Base-by-base conservation (phyloP, 2,888 invertebrate genomes). In the Clepsis dumicolana region DNA sequence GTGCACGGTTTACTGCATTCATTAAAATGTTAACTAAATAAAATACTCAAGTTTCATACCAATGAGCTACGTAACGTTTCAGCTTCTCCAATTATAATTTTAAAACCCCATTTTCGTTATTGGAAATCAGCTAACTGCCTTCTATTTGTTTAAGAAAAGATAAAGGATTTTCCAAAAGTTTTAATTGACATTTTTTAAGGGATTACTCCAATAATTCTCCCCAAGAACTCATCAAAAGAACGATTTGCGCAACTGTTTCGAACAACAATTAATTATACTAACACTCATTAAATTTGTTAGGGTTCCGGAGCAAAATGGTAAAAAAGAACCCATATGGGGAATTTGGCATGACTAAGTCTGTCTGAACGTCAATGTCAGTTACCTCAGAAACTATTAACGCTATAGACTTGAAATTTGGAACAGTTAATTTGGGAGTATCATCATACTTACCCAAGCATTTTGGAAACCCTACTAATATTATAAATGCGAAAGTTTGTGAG, bases 101-200 rank as follows among this genome's bases (percentile, higher is more conserved):
- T 21, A 21, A 48, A 48, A 48, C 16, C 16, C 18, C n/a, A n/a
- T 14, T 3, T 24, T 14, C 35, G 2, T 5, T 14, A 32, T 35
- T 35, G 21, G 24, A 35, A 7, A 25, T 24, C 14, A 56, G 32
- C 12, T 35, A 18, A n/a, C 56, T 25, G 25, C 3, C 25, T 4
- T 7, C n/a, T 41, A 8, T 59, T 59, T 41, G 41, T 41, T 41
- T n/a, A 41, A 41, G 38, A 12, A 16, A 59, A 57, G 5, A 1
- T 25, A 16, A 41, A 41, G 59, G 41, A 56, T 52, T 65, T 64
- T 18, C 50, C 29, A 2, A 21, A 59, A 41, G 25, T 59, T 59
- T 59, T 59, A 59, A 59, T 59, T 38, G 59, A 4, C 38, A 59
- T 59, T 57, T 59, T 56, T 56, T 56, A 35, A 24, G 21, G 21